phyloP scores from a whole-genome alignment of 2,888 invertebrate genomes.

The Aphidius colemani region DNA sequence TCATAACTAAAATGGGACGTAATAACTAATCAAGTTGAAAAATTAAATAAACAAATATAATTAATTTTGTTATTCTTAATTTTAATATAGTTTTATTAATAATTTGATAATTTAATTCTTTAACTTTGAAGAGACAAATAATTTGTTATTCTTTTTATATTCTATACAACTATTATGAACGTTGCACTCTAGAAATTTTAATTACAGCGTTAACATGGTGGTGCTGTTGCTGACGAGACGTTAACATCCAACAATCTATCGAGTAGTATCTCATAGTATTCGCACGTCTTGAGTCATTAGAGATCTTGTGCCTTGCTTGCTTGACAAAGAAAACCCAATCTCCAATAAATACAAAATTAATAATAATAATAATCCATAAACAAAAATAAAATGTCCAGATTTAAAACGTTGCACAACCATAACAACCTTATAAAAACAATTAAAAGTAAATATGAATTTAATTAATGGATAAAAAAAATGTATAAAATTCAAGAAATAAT shows the following conservation, averaged over 20 bases:
- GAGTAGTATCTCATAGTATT: slow-evolving; percentile 45
- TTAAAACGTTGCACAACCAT: no score
- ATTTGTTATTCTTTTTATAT: not conserved
- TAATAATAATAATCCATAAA: no score
- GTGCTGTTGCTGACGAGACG: slow-evolving; percentile 57
- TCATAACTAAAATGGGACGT: not conserved
- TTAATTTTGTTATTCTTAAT: not conserved
- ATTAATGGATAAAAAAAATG: no score
- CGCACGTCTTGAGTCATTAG: slow-evolving; percentile 49
- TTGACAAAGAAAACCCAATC: slow-evolving; percentile 37
- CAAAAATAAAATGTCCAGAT: no score
- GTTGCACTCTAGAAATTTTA: slow-evolving; percentile 45
- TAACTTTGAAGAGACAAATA: no score
- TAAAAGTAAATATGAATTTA: no score
- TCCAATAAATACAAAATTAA: no score
- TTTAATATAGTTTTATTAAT: not conserved
- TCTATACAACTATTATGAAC: not conserved
- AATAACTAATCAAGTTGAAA: not conserved
- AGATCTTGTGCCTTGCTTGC: slow-evolving; percentile 53
- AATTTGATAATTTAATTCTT: not conserved
- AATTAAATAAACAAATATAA: not conserved
- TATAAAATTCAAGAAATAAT: no score
- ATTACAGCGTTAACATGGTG: slow-evolving; percentile 58
- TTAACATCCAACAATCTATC: slow-evolving; percentile 37
- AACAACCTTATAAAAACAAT: no score